These are phyloP conservation scores for Sebastes taczanowskii DNA, from an alignment of 2,797 vertebrate species.

Conservation along the genomic window DNA sequence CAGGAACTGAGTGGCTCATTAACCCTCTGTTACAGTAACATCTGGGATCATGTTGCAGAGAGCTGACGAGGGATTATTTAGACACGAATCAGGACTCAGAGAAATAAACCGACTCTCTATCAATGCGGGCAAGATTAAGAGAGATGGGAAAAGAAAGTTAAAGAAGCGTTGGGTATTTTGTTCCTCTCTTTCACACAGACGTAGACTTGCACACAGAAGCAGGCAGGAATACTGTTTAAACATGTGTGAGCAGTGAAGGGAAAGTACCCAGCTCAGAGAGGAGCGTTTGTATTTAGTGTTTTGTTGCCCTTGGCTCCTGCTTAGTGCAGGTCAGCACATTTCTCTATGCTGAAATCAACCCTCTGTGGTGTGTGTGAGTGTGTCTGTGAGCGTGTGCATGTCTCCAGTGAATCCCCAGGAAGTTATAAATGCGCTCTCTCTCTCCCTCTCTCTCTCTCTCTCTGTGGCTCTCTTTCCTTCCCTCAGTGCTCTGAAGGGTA, in stretches of 20 bases:
- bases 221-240: slow-evolving; percentile 53
- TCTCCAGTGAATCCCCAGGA: slow-evolving; percentile 82
- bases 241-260: slow-evolving; percentile 74
- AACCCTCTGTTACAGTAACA: slow-evolving; percentile 12
- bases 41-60: slow-evolving; percentile 27
- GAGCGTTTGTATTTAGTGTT: slow-evolving; percentile 84
- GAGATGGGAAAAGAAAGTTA: neutral
- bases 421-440: slow-evolving; percentile 70
- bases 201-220: neutral
- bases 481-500: slow-evolving; percentile 33
- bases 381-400: slow-evolving; percentile 18
- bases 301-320: slow-evolving; percentile 85
- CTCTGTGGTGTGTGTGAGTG: slow-evolving; percentile 76
- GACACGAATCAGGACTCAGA: neutral
- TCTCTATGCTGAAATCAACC: slow-evolving; percentile 85
- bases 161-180: neutral
- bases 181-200: neutral
- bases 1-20: slow-evolving; percentile 18
- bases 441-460: slow-evolving; percentile 33
- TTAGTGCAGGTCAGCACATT: slow-evolving; percentile 90
- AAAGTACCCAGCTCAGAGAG: slow-evolving; percentile 82
- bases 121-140: neutral
- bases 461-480: slow-evolving; percentile 45
- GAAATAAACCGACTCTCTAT: neutral
- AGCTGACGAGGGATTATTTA: neutral